Evolutionary conservation across 2,113 vertebrate genomes (phyloP).

Genomic region (Ophiodon elongatus): DNA sequence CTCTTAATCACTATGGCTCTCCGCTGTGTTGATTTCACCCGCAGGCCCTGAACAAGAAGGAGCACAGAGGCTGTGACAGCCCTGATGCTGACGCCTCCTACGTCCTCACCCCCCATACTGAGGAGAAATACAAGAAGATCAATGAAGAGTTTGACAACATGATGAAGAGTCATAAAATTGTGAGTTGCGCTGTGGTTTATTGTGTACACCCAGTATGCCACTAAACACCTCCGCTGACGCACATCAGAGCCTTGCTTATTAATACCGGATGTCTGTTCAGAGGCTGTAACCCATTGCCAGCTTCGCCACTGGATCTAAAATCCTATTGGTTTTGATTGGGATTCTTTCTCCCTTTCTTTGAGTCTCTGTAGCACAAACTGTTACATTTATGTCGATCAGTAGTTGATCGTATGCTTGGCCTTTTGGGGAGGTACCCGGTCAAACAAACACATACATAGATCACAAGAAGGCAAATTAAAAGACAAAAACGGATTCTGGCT

Average conservation of each 20-base stretch:
- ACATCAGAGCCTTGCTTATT: neutral
- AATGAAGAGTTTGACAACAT: constrained; percentile 99
- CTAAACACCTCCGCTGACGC: neutral
- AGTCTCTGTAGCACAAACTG: neutral
- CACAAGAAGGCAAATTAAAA: neutral
- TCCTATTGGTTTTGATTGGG: neutral
- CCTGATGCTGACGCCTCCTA: constrained; percentile 94
- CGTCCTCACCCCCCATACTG: constrained; percentile 94
- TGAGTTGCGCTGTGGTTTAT: constrained; percentile 65
- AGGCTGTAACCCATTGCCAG: neutral
- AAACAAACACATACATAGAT: neutral
- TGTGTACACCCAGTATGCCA: neutral
- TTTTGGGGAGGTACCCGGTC: neutral
- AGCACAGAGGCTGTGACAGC: constrained; percentile 97
- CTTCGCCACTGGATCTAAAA: neutral
- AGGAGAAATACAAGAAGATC: constrained; percentile 99
- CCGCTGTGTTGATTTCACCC: constrained; percentile 57
- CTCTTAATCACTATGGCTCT: neutral
- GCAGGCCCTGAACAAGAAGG: constrained; percentile 99
- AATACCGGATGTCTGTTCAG: neutral
- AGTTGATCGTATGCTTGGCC: neutral
- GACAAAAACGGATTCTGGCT: neutral
- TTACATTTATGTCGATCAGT: neutral
- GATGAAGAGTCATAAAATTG: constrained; percentile 99
- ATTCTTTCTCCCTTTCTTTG: neutral